These are phyloP conservation scores for Protonemura montana DNA, from an alignment of 2,888 invertebrate species.

Conservation along the genomic window DNA sequence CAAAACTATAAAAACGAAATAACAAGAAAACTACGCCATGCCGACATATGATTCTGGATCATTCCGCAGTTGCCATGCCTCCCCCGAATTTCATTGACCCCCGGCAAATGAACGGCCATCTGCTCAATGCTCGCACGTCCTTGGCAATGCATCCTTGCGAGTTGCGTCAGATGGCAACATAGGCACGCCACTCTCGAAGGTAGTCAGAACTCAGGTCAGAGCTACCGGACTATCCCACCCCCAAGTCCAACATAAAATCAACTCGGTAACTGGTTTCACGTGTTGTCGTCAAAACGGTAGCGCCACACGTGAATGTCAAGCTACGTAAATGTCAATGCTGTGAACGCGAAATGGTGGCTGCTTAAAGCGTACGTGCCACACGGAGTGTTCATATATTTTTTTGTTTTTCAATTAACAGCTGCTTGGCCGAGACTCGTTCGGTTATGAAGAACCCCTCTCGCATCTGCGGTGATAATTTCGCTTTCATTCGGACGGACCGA, in stretches of 20 bases:
- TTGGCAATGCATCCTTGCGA: conserved; percentile 28
- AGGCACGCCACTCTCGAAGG: neutral
- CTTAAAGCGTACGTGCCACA: neutral
- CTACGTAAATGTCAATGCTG: conserved; percentile 10
- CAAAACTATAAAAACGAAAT: neutral
- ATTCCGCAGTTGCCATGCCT: conserved; percentile 40
- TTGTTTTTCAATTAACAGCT: neutral
- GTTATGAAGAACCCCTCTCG: neutral
- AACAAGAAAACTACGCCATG: conserved; percentile 2
- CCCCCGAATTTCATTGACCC: conserved; percentile 46
- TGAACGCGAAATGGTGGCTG: neutral
- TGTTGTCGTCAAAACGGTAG: neutral
- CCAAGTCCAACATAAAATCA: neutral
- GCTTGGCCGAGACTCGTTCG: neutral
- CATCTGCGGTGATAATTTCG: neutral
- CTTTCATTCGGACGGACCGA: neutral
- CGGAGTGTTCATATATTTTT: neutral
- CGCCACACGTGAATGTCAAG: conserved; percentile 26
- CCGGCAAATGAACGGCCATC: conserved; percentile 39
- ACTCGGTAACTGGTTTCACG: neutral
- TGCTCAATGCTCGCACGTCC: conserved; percentile 36
- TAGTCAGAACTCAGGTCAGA: too few relatives aligned
- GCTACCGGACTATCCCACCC: conserved; percentile 15
- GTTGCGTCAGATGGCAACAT: neutral
- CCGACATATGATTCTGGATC: conserved; percentile 27